Conservation (phyloP, 1,140 invertebrate species). For the Bradysia coprophila region DNA sequence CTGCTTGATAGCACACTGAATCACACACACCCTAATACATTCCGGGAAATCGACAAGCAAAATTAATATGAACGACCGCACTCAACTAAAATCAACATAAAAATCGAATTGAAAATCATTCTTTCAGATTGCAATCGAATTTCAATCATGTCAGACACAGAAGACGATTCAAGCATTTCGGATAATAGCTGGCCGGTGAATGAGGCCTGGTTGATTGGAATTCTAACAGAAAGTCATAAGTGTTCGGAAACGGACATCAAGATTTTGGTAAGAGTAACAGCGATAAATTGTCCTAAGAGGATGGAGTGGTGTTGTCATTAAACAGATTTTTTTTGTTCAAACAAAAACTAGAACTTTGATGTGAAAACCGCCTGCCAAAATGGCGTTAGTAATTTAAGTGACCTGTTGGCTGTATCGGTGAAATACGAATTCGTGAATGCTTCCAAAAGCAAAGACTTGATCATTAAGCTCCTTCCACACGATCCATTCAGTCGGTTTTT, state of each 20-base stretch:
- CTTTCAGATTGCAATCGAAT: too few species aligned
- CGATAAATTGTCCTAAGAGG: too few species aligned
- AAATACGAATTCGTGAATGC: slow-evolving; percentile 20
- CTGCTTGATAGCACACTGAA: too few species aligned
- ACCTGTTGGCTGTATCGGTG: slow-evolving; percentile 37
- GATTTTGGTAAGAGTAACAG: too few species aligned
- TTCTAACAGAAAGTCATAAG: slow-evolving; percentile 30
- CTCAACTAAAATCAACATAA: too few species aligned
- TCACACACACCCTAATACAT: too few species aligned
- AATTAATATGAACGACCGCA: too few species aligned
- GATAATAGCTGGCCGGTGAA: slow-evolving; percentile 29
- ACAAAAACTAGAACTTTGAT: neutral
- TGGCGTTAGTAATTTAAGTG: slow-evolving; percentile 38
- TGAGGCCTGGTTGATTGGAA: slow-evolving; percentile 33
- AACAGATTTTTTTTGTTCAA: too few species aligned
- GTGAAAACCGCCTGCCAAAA: neutral
- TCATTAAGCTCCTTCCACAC: slow-evolving; percentile 55
- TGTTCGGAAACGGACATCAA: slow-evolving; percentile 1
- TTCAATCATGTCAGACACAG: slow-evolving; percentile 37
- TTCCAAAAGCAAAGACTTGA: slow-evolving; percentile 20
- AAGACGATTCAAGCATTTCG: slow-evolving; percentile 24
- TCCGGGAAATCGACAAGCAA: too few species aligned
- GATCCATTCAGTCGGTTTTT: slow-evolving; percentile 57
- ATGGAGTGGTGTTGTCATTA: slow-evolving; percentile 8
- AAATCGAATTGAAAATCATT: too few species aligned